Percentiles rank a stretch among this genome's conserved stretches.
phyloP scores from a whole-genome alignment of 1,140 invertebrate species.

The Pinna nobilis region DNA sequence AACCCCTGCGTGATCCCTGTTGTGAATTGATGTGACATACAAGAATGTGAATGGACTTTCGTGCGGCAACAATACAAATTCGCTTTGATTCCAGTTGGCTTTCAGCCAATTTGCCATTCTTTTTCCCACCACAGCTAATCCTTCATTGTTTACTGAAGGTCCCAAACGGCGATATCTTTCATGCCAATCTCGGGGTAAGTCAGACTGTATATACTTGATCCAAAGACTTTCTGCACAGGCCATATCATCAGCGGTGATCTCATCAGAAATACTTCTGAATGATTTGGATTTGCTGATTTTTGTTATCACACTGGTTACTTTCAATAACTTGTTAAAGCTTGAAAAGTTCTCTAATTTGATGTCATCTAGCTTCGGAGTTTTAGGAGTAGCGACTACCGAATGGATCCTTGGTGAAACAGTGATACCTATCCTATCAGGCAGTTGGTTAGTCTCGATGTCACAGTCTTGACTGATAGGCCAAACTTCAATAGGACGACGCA shows the following conservation, averaged over 20 bases:
- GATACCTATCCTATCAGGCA: background rate
- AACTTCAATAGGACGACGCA: conserved; percentile 1
- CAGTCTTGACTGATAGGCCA: conserved; percentile 21
- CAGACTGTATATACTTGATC: background rate
- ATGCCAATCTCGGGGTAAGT: background rate
- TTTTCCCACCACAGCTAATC: conserved; percentile 5
- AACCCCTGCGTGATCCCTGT: conserved; percentile 5
- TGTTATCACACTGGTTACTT: background rate
- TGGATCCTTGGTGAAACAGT: background rate
- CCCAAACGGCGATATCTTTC: background rate
- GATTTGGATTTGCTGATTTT: background rate
- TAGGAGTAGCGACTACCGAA: background rate
- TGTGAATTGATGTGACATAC: background rate
- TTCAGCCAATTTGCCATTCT: background rate
- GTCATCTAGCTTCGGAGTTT: no score
- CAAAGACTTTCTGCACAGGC: background rate
- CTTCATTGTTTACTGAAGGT: background rate
- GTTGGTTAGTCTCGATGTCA: background rate
- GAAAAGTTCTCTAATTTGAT: background rate
- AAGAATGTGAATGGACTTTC: background rate
- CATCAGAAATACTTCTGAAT: background rate
- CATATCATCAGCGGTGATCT: background rate
- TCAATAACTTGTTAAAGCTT: background rate
- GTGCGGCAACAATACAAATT: background rate
- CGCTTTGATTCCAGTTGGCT: conserved; percentile 5